Evolutionary conservation across 2,113 vertebrate species (phyloP), one percentile per base, ranked within the genome.

Genomic region (Clarias macrocephalus): DNA sequence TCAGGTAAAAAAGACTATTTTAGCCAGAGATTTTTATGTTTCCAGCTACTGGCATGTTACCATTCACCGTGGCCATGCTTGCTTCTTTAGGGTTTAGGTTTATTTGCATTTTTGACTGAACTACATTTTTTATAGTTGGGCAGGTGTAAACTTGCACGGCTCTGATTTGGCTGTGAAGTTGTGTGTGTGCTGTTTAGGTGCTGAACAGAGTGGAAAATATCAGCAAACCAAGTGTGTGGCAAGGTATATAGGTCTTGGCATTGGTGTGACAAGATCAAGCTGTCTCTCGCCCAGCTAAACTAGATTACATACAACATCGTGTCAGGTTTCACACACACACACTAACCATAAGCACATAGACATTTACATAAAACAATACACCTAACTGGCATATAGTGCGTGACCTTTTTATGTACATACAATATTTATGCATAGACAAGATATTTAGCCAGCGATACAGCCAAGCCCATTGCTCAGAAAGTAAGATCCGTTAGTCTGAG

Each of bases 181-280:
- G 56, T 88, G 82, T 88, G 83, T 90, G 70, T 88, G 59, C n/a
- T 83, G 75, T 79, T 80, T 84, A 80, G 80, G 52, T 85, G 80
- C 88, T 52, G 59, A 65, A 81, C 52, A 54, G 81, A 37, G 33
- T 66, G 65, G 86, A 72, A 59, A 19, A 57, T 59, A 30, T 21
- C 89, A 93, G 91, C 92, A 93, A 95, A 93, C 89, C 65, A 91
- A 93, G 91, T 91, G 86, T 94, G 92, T 94, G 94, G 94, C 92
- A 82, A 93, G 94, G 91, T 94, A 95, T 94, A 94, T 95, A 95
- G 94, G 94, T 95, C 94, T 95, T 93, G 85, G 93, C 94, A 95
- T 94, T 88, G 93, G 93, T 93, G 95, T 94, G 92, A 95, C 93
- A 94, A 94, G 93, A 95, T 94, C 94, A 95, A 89, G 88, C 92